phyloP scores from a whole-genome alignment of 1,140 invertebrate species.

The Kradibia gibbosae region DNA sequence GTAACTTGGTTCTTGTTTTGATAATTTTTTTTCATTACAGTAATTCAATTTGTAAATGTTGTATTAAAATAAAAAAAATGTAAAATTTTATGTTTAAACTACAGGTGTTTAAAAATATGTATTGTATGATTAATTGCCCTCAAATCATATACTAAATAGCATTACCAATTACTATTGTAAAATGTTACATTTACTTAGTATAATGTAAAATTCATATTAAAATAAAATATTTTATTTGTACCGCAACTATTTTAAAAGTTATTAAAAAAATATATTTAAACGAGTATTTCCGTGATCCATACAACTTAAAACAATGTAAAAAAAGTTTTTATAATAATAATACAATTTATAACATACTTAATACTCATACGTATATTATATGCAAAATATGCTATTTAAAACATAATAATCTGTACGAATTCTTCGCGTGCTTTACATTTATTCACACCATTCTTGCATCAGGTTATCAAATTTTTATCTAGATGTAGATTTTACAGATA shows the following conservation, averaged over 20 bases:
- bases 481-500: neutral
- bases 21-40: neutral
- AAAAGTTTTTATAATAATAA: neutral
- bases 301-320: neutral
- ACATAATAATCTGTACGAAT: neutral
- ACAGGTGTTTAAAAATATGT: too few species aligned
- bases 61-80: too few species aligned
- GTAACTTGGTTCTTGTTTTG: neutral
- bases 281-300: neutral
- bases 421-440: neutral
- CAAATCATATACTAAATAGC: neutral
- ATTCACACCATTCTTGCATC: neutral
- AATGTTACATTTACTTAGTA: neutral
- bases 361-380: neutral
- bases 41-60: neutral
- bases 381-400: neutral
- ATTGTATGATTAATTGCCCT: neutral
- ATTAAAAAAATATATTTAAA: neutral
- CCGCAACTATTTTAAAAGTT: neutral
- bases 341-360: neutral
- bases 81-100: too few species aligned
- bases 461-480: neutral
- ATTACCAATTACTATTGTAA: neutral
- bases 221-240: too few species aligned
- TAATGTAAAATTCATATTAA: neutral